Conservation (phyloP, 2,888 invertebrate species). For the Eristalis arbustorum region DNA sequence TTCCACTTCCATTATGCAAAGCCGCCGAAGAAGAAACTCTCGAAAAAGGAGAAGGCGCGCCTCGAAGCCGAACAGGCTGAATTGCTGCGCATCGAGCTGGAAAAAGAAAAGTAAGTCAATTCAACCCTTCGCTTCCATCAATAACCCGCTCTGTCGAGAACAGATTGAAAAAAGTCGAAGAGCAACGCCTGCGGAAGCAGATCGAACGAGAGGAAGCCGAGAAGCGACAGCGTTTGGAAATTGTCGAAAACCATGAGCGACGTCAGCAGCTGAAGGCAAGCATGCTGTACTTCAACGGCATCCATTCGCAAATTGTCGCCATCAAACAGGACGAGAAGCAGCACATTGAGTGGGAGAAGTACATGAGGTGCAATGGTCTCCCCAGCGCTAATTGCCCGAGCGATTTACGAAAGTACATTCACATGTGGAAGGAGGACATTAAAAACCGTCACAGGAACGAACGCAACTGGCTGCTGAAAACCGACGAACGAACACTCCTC, state of each 20-base stretch:
- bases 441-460: constrained; percentile 74
- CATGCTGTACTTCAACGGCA: constrained; percentile 76
- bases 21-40: constrained; percentile 80
- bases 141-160: not conserved
- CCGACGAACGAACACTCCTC: constrained; percentile 78
- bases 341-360: constrained; percentile 78
- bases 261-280: constrained; percentile 78
- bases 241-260: constrained; percentile 78
- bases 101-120: constrained; percentile 78
- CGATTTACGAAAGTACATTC: constrained; percentile 79
- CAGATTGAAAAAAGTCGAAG: constrained; percentile 78
- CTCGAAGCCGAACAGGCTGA: constrained; percentile 80
- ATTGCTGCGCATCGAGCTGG: constrained; percentile 79
- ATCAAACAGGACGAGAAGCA: constrained; percentile 76
- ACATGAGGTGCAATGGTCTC: constrained; percentile 80
- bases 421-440: constrained; percentile 78
- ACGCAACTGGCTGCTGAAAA: constrained; percentile 79
- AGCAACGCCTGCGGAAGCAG: constrained; percentile 78
- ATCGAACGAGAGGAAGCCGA: constrained; percentile 79
- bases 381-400: constrained; percentile 79
- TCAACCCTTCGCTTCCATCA: not conserved
- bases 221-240: constrained; percentile 78
- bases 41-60: constrained; percentile 80
- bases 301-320: constrained; percentile 75
- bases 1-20: constrained; percentile 57